phyloP scores from a whole-genome alignment of 2,888 invertebrate genomes.

The Thymelicus acteon region DNA sequence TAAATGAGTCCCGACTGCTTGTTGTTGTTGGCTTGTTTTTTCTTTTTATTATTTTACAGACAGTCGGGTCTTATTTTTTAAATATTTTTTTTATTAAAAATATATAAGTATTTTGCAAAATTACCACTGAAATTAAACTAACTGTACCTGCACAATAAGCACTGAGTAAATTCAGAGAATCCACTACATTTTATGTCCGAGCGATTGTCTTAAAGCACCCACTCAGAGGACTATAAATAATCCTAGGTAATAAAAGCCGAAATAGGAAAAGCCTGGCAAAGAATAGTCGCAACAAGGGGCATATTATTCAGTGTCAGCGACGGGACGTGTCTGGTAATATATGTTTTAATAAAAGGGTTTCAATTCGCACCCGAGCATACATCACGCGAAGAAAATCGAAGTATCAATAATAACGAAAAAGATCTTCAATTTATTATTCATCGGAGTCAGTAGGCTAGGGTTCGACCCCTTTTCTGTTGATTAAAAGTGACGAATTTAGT shows the following conservation, averaged over 20 bases:
- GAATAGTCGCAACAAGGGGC: constrained; percentile 78
- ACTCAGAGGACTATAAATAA: constrained; percentile 68
- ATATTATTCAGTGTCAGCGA: constrained; percentile 81
- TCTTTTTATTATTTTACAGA: too few species aligned
- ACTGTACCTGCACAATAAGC: constrained; percentile 29
- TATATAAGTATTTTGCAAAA: constrained; percentile 12
- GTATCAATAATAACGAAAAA: constrained; percentile 80
- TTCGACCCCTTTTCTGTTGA: constrained; percentile 48
- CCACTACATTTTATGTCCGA: constrained; percentile 37
- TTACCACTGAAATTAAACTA: constrained; percentile 34
- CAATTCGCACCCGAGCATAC: constrained; percentile 78
- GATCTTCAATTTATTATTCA: constrained; percentile 81
- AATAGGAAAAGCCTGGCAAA: constrained; percentile 69
- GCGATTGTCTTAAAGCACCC: constrained; percentile 50
- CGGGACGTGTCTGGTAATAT: constrained; percentile 80
- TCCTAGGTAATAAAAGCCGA: constrained; percentile 75
- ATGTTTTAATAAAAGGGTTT: constrained; percentile 85
- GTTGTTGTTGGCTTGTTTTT: too few species aligned
- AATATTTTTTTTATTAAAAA: too few species aligned
- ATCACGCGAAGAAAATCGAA: constrained; percentile 73
- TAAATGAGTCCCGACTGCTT: too few species aligned
- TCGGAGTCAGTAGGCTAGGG: constrained; percentile 69
- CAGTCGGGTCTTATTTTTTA: too few species aligned
- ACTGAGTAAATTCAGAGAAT: constrained; percentile 35
- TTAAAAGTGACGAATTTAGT: not conserved